These are phyloP conservation scores for Eupeodes corollae DNA, from an alignment of 1,140 invertebrate species.

Conservation along the genomic window DNA sequence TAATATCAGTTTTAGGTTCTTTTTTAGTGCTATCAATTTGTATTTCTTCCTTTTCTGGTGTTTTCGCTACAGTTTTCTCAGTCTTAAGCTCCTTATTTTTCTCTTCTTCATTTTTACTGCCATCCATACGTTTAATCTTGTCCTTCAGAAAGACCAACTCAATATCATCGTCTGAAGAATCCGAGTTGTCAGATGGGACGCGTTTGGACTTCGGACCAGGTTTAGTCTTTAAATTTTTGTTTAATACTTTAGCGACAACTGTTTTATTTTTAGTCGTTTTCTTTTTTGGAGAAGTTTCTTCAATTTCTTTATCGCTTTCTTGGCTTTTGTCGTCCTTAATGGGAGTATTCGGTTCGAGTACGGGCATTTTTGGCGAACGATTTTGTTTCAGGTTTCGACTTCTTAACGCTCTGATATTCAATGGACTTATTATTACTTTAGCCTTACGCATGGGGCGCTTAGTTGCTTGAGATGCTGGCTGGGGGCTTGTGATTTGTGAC, in stretches of 20 bases:
- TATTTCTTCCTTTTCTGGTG: too few relatives aligned
- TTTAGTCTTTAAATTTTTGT: not conserved
- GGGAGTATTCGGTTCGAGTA: constrained; percentile 1
- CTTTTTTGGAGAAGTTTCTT: not conserved
- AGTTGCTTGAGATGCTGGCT: not conserved
- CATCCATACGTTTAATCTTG: too few relatives aligned
- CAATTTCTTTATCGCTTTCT: too few relatives aligned
- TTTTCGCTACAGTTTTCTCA: too few relatives aligned
- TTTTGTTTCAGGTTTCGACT: not conserved
- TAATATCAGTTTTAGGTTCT: constrained; percentile 4
- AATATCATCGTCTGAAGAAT: too few relatives aligned
- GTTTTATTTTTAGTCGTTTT: too few relatives aligned
- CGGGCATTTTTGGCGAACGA: constrained; percentile 1
- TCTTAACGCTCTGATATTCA: not conserved
- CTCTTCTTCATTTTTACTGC: too few relatives aligned
- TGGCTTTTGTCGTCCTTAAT: constrained; percentile 2
- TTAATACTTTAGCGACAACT: too few relatives aligned
- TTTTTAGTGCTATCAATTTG: too few relatives aligned
- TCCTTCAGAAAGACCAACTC: too few relatives aligned
- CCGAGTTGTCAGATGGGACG: too few relatives aligned
- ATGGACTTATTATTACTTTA: constrained; percentile 1
- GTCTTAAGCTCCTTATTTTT: not conserved
- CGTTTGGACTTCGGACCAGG: not conserved
- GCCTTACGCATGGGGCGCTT: constrained; percentile 2
- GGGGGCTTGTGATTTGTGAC: not conserved